These are phyloP conservation scores for Trichoplusia ni DNA, from an alignment of 1,140 invertebrate genomes.

Conservation along the genomic window DNA sequence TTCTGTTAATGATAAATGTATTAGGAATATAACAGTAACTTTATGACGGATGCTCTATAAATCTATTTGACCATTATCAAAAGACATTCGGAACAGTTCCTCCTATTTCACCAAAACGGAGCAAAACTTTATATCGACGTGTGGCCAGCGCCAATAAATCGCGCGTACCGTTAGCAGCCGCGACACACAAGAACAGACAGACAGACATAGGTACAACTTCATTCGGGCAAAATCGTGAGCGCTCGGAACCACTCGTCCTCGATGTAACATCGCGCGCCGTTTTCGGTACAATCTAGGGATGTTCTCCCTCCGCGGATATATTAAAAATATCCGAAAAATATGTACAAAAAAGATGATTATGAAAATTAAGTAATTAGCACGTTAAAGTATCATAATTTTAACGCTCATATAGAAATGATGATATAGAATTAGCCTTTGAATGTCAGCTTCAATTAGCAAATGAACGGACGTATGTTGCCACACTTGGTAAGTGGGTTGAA, in stretches of 20 bases:
- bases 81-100: constrained; percentile 3
- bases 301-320: neutral
- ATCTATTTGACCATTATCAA: neutral
- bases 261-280: constrained; percentile 28
- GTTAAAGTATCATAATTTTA: no score
- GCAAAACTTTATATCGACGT: constrained; percentile 9
- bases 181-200: constrained; percentile 23
- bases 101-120: neutral
- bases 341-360: no score
- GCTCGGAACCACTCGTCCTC: constrained; percentile 20
- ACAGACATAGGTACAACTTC: constrained; percentile 33
- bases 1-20: no score
- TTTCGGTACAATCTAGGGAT: constrained; percentile 26
- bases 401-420: no score
- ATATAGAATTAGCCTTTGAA: no score
- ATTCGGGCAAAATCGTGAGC: constrained; percentile 32
- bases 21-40: no score
- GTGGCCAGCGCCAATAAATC: constrained; percentile 21
- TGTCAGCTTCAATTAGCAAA: no score
- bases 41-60: no score
- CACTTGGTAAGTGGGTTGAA: no score
- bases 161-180: constrained; percentile 14
- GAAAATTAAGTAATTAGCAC: no score
- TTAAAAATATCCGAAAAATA: neutral
- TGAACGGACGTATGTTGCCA: no score